phyloP scores from a whole-genome alignment of 2,113 vertebrate species.

The Thymallus thymallus region DNA sequence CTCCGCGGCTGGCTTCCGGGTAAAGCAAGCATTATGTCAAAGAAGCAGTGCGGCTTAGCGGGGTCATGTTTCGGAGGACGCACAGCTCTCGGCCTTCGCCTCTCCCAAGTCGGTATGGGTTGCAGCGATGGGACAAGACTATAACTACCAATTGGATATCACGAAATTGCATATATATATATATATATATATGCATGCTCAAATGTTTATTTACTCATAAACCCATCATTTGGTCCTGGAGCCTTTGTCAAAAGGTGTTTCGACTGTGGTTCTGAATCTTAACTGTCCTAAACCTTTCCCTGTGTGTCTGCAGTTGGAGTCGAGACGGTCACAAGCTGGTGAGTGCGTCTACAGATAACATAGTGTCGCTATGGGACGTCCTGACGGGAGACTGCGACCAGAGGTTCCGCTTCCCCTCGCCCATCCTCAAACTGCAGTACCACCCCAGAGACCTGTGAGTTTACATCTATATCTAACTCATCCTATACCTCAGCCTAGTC shows the following conservation, averaged over 20 bases:
- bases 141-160: no score
- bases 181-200: no score
- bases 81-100: no score
- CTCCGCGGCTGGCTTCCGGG: no score
- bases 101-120: no score
- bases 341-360: slow-evolving; percentile 97
- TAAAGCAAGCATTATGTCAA: no score
- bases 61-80: no score
- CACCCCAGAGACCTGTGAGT: slow-evolving; percentile 96
- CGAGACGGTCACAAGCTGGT: slow-evolving; percentile 97
- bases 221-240: no score
- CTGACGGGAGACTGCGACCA: slow-evolving; percentile 97
- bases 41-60: no score
- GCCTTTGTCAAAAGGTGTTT: background rate
- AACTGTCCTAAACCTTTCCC: background rate
- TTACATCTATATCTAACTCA: background rate
- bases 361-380: slow-evolving; percentile 97
- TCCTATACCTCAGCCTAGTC: background rate
- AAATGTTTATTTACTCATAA: no score
- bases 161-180: no score
- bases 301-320: slow-evolving; percentile 84
- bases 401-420: slow-evolving; percentile 94
- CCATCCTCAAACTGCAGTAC: slow-evolving; percentile 95
- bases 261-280: background rate
- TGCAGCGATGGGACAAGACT: no score